These are phyloP conservation scores for Oreamnos americanus DNA, from an alignment of 2,113 vertebrate species.

Conservation along the genomic window DNA sequence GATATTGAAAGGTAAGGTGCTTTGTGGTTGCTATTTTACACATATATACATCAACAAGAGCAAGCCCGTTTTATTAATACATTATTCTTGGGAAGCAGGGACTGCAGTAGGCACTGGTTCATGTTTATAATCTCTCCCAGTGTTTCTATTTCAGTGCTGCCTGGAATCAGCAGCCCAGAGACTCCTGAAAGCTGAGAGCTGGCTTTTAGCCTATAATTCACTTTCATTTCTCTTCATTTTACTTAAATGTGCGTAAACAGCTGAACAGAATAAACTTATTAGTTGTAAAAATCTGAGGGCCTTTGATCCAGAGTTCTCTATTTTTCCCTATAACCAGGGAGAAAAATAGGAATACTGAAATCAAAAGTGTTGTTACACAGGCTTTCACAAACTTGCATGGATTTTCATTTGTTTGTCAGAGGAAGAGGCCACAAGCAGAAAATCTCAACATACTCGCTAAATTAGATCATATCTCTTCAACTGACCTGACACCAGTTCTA, in stretches of 20 bases:
- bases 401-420: slow-evolving; percentile 22
- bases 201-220: neutral
- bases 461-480: neutral
- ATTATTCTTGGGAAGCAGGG: neutral
- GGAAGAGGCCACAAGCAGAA: neutral
- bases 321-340: neutral
- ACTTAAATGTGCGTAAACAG: slow-evolving; percentile 1
- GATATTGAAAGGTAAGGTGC: neutral
- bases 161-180: neutral
- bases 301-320: neutral
- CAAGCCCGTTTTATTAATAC: neutral
- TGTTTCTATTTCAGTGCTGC: neutral
- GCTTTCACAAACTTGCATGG: neutral
- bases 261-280: slow-evolving; percentile 1
- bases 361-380: neutral
- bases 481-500: neutral
- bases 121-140: neutral
- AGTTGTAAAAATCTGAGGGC: neutral
- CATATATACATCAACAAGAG: neutral
- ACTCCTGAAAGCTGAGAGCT: neutral
- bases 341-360: slow-evolving; percentile 19
- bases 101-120: neutral
- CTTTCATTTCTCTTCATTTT: slow-evolving; percentile 50
- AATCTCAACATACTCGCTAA: neutral
- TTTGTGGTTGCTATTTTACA: neutral